A percentile compares a stretch with the other conserved stretches of the same genome.
Conservation (phyloP, 2,113 vertebrate species). For the Gobius niger region DNA sequence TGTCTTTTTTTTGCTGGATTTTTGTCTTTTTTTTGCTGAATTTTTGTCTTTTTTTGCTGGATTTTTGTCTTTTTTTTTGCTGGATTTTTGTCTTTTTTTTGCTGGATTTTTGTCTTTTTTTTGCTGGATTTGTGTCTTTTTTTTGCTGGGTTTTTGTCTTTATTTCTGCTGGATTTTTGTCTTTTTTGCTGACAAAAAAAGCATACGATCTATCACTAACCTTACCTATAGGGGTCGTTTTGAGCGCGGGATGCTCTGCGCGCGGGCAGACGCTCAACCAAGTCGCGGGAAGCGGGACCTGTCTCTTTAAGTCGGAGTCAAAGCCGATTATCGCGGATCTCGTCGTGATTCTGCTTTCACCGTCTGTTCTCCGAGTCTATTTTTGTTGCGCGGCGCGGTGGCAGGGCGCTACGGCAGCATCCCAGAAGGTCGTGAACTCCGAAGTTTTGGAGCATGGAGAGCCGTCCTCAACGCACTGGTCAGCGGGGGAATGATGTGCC, state of each 20-base stretch:
- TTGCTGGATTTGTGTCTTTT: too few species aligned
- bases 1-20: too few species aligned
- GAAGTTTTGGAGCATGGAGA: constrained; percentile 37
- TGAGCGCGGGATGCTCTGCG: constrained; percentile 3
- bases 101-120: too few species aligned
- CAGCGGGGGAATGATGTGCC: constrained; percentile 11
- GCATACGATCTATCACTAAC: too few species aligned
- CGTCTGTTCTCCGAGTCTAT: constrained; percentile 75
- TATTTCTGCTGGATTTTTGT: too few species aligned
- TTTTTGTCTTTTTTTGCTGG: too few species aligned
- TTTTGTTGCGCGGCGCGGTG: constrained; percentile 34
- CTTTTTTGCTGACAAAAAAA: neutral
- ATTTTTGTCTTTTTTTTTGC: too few species aligned
- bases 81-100: too few species aligned
- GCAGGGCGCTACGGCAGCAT: neutral
- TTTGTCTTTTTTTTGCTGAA: too few species aligned
- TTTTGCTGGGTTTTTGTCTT: too few species aligned
- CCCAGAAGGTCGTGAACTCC: neutral
- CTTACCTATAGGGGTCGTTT: constrained; percentile 14
- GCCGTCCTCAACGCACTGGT: constrained; percentile 6
- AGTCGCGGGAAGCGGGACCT: constrained; percentile 51
- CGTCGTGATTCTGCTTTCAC: constrained; percentile 77
- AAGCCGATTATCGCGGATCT: constrained; percentile 89
- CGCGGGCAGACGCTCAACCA: constrained; percentile 5
- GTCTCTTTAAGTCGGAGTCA: constrained; percentile 82